phyloP scores from a whole-genome alignment of 1,140 invertebrate species.

The Globodera rostochiensis region DNA sequence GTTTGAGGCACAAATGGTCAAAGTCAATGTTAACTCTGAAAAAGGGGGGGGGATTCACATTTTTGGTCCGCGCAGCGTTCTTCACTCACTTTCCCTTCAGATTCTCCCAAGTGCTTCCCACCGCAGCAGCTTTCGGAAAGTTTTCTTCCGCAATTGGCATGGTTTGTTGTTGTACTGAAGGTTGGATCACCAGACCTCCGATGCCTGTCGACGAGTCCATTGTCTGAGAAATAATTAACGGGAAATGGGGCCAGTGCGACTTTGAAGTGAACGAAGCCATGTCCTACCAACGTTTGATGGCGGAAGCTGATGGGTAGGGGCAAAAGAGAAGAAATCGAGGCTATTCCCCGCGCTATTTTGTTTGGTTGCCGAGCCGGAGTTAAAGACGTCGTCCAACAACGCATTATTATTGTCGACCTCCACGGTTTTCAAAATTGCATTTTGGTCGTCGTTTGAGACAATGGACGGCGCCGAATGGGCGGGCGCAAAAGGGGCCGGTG shows the following conservation, averaged over 20 bases:
- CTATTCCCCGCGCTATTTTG: constrained; percentile 3
- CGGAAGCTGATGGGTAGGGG: background rate
- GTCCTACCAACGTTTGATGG: background rate
- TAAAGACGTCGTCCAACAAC: background rate
- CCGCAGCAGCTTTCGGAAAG: background rate
- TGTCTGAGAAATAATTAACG: background rate
- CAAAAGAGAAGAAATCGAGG: background rate
- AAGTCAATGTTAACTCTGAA: constrained; percentile 44
- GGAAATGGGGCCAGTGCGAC: background rate
- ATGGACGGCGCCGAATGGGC: background rate
- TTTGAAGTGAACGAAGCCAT: background rate
- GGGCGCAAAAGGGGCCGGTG: background rate
- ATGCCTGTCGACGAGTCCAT: background rate
- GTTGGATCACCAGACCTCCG: background rate
- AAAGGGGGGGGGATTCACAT: constrained; percentile 3
- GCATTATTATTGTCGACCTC: background rate
- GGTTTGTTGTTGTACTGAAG: background rate
- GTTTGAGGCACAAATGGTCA: constrained; percentile 37
- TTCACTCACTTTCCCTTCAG: constrained; percentile 35
- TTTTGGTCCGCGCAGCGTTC: too few species aligned
- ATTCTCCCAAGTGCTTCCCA: constrained; percentile 36
- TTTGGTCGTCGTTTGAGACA: background rate
- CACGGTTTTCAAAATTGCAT: background rate
- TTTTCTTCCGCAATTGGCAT: constrained; percentile 6
- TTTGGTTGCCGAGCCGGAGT: background rate